A percentile compares a stretch with the other conserved stretches of the same genome.
phyloP scores from a whole-genome alignment of 2,888 invertebrate species.

The Drosophila incognita region DNA sequence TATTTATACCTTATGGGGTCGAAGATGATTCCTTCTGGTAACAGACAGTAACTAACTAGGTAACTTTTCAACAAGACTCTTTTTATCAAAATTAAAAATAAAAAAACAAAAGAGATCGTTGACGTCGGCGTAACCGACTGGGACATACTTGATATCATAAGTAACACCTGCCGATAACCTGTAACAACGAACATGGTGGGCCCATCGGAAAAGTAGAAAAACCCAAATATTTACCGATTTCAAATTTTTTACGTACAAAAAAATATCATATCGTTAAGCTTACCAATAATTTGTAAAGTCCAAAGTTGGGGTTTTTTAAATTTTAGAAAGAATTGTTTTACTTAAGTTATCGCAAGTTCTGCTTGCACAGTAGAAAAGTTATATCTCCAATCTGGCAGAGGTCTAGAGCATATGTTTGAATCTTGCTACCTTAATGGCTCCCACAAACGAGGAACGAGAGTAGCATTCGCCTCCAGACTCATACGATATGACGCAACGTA shows the following conservation, averaged over 20 bases:
- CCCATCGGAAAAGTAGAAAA: background rate
- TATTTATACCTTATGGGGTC: background rate
- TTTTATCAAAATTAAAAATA: background rate
- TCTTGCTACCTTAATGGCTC: constrained; percentile 32
- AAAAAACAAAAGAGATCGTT: background rate
- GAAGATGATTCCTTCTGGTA: background rate
- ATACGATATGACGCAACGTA: constrained; percentile 12
- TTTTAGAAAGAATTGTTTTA: background rate
- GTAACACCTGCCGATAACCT: too few species aligned
- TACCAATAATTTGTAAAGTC: background rate
- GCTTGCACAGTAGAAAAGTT: background rate
- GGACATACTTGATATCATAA: too few species aligned
- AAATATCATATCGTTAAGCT: background rate
- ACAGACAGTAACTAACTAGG: too few species aligned
- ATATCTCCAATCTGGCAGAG: background rate
- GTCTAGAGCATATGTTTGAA: constrained; percentile 1
- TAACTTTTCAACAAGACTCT: background rate
- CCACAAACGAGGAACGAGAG: background rate
- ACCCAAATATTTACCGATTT: background rate
- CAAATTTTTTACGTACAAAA: background rate
- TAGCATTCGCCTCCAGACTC: constrained; percentile 7
- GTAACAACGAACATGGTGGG: too few species aligned
- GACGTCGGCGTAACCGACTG: too few species aligned
- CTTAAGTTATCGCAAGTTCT: background rate
- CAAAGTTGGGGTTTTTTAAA: background rate